phyloP scores from a whole-genome alignment of 1,140 invertebrate species.

The Drosophila truncata region DNA sequence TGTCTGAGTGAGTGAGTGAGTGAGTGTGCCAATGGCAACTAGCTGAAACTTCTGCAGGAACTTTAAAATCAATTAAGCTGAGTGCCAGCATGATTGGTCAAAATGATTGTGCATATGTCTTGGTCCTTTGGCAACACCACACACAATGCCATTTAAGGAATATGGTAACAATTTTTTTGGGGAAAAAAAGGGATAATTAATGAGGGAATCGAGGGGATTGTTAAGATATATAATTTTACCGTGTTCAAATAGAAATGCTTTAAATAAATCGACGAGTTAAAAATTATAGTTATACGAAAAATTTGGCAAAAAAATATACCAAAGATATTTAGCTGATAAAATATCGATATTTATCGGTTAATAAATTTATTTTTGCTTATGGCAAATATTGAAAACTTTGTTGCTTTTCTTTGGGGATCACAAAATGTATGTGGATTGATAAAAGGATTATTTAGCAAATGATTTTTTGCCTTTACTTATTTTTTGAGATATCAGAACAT shows the following conservation, averaged over 20 bases:
- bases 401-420: background rate
- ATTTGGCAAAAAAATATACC: too few species aligned
- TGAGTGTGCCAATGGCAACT: background rate
- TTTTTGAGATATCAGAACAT: background rate
- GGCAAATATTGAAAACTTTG: background rate
- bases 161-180: background rate
- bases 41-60: conserved; percentile 26
- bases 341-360: background rate
- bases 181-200: too few species aligned
- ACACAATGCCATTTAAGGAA: conserved; percentile 4
- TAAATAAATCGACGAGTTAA: background rate
- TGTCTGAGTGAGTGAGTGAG: background rate
- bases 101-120: conserved; percentile 53
- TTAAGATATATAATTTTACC: background rate
- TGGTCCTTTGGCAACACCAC: background rate
- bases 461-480: background rate
- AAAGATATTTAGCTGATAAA: too few species aligned
- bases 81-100: conserved; percentile 74
- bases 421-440: background rate
- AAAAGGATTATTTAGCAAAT: background rate
- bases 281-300: background rate
- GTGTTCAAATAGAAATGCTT: background rate
- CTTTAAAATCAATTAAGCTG: conserved; percentile 79
- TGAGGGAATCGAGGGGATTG: background rate
- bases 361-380: background rate